Evolutionary conservation across 2,888 invertebrate genomes (phyloP).

Genomic region (Nomada ruficornis): DNA sequence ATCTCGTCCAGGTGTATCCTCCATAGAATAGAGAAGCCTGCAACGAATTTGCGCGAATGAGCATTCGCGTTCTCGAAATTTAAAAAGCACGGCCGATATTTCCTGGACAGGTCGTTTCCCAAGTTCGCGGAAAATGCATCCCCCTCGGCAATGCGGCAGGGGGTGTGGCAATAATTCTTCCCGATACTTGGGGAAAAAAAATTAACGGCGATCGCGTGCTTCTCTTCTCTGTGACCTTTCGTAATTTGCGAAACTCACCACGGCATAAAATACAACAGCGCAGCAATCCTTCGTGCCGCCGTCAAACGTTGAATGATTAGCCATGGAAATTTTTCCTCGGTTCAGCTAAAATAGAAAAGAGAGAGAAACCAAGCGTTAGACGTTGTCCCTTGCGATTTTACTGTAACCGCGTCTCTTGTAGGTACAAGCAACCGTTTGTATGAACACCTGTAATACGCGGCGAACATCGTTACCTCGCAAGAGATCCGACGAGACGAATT

Average conservation of each 20-base stretch:
- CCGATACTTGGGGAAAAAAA: neutral
- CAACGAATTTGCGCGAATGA: constrained; percentile 16
- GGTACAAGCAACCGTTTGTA: too few species aligned
- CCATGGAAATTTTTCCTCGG: neutral
- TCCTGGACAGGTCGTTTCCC: neutral
- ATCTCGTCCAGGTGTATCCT: constrained; percentile 3
- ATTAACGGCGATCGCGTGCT: constrained; percentile 34
- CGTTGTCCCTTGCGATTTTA: too few species aligned
- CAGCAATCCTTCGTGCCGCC: neutral
- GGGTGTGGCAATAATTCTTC: constrained; percentile 50
- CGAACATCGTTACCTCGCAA: neutral
- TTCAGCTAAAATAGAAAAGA: neutral
- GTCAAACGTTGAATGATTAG: neutral
- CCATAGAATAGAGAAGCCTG: constrained; percentile 6
- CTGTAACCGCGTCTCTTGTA: neutral
- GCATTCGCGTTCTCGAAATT: neutral
- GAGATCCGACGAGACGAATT: neutral
- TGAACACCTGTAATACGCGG: neutral
- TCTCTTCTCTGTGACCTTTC: constrained; percentile 14
- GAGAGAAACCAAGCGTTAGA: neutral
- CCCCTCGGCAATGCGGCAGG: neutral
- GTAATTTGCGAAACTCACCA: neutral
- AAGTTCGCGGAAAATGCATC: constrained; percentile 14
- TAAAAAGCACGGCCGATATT: neutral
- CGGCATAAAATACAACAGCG: neutral